phyloP scores from a whole-genome alignment of 2,888 invertebrate genomes.

The Dryadula phaetusa region DNA sequence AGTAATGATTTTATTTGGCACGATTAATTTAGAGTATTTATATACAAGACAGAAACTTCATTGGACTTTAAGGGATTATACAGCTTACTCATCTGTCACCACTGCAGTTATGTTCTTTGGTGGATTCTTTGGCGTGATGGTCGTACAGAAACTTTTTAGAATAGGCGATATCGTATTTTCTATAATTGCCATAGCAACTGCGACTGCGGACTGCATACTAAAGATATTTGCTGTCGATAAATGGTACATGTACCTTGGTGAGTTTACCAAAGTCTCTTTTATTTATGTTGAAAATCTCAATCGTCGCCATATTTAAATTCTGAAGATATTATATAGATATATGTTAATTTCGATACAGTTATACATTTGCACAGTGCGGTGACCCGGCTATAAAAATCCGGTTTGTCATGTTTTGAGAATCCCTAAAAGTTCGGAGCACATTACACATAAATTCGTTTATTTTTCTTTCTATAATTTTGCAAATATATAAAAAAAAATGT shows the following conservation, averaged over 20 bases:
- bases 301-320: neutral
- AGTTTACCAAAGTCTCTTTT: slow-evolving; percentile 40
- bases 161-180: slow-evolving; percentile 60
- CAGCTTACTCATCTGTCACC: slow-evolving; percentile 75
- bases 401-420: neutral
- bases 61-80: slow-evolving; percentile 85
- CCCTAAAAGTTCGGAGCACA: slow-evolving; percentile 7
- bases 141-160: slow-evolving; percentile 65
- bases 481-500: neutral
- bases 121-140: slow-evolving; percentile 64
- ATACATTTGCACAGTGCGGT: neutral
- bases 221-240: slow-evolving; percentile 53
- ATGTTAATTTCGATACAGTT: neutral
- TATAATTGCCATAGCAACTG: slow-evolving; percentile 52
- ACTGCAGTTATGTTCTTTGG: slow-evolving; percentile 77
- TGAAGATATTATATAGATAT: neutral
- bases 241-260: slow-evolving; percentile 76
- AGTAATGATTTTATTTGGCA: slow-evolving; percentile 69
- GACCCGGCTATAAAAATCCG: slow-evolving; percentile 9
- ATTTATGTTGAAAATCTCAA: too few species aligned
- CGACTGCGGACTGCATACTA: slow-evolving; percentile 58
- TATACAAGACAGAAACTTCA: slow-evolving; percentile 84
- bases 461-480: neutral
- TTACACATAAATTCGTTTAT: neutral
- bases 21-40: slow-evolving; percentile 77